Evolutionary conservation across 2,888 invertebrate species (phyloP).

Genomic region (Girardia tigrina): DNA sequence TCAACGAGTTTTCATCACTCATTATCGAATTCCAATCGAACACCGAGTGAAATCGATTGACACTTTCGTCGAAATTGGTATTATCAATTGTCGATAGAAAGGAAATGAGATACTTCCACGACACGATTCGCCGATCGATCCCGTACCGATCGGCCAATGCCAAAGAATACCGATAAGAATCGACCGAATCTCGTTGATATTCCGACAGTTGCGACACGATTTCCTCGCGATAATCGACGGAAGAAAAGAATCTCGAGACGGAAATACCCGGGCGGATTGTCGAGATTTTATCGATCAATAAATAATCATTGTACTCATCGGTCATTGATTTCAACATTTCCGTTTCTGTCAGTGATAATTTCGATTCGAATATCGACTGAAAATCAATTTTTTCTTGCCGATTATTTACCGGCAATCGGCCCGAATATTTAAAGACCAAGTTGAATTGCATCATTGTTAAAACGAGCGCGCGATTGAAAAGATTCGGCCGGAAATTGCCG

Average conservation of each 20-base stretch:
- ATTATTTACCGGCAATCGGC: not conserved
- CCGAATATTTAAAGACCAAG: not conserved
- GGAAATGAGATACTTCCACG: not conserved
- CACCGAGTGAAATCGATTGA: not conserved
- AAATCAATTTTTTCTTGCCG: not conserved
- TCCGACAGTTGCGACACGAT: not conserved
- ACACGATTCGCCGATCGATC: not conserved
- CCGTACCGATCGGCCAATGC: not conserved
- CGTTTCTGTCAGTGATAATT: not conserved
- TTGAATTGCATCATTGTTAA: constrained; percentile 11
- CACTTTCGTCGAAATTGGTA: not conserved
- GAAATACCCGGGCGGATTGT: not conserved
- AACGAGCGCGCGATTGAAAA: not conserved
- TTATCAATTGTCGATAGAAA: not conserved
- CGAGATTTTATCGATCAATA: not conserved
- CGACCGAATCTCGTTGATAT: not conserved
- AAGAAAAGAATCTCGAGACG: not conserved
- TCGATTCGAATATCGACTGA: not conserved
- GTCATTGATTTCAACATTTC: not conserved
- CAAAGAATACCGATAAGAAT: not conserved
- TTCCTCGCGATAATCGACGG: constrained; percentile 4
- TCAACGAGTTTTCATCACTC: not conserved
- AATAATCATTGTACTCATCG: not conserved
- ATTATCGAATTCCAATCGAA: not conserved
- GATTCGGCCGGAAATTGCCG: not conserved